phyloP scores from a whole-genome alignment of 2,888 invertebrate genomes.

The Eupelmus urozonus region DNA sequence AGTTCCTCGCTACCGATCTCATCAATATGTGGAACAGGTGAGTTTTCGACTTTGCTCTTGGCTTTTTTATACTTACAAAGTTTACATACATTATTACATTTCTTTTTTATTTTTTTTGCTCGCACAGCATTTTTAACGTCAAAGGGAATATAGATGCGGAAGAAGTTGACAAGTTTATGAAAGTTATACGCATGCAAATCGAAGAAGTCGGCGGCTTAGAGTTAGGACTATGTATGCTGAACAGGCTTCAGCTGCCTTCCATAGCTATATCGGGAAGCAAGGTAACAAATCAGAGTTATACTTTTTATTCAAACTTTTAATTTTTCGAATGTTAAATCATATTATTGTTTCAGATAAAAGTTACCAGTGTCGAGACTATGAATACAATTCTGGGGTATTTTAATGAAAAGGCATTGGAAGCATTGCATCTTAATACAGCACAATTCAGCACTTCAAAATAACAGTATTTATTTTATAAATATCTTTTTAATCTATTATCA shows the following conservation, averaged over 20 bases:
- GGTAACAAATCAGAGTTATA: conserved; percentile 59
- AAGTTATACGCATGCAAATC: conserved; percentile 66
- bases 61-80: conserved; percentile 1
- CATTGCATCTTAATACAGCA: conserved; percentile 62
- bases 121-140: conserved; percentile 55
- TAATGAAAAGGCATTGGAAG: conserved; percentile 69
- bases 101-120: conserved; percentile 27
- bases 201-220: conserved; percentile 63
- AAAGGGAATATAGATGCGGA: conserved; percentile 58
- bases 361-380: conserved; percentile 64
- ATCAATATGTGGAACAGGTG: conserved; percentile 67
- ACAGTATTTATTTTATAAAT: conserved; percentile 31
- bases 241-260: conserved; percentile 68
- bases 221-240: conserved; percentile 67
- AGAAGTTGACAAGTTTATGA: conserved; percentile 68
- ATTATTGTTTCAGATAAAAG: conserved; percentile 70
- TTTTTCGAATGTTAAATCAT: not conserved
- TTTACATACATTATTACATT: not conserved
- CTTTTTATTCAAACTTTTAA: conserved; percentile 19
- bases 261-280: conserved; percentile 69
- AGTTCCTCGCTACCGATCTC: conserved; percentile 63
- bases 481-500: conserved; percentile 1
- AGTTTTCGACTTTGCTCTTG: conserved; percentile 41
- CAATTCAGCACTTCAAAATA: conserved; percentile 45
- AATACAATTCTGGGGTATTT: conserved; percentile 69